Base-by-base conservation (phyloP, 2,888 invertebrate genomes). In the Actias luna region DNA sequence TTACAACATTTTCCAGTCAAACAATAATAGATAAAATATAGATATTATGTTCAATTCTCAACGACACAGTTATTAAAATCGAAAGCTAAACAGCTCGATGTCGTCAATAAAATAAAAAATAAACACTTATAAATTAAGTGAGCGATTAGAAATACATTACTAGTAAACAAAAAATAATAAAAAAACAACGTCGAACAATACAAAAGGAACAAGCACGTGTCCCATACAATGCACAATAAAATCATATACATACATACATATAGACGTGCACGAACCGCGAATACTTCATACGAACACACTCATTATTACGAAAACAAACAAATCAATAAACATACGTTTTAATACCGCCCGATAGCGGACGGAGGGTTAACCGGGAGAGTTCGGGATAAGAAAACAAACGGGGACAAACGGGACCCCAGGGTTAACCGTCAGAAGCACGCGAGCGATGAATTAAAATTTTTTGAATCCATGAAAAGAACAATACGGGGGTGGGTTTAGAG, bases 261-360 rank as follows among this genome's bases (percentile, higher is more conserved):
- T 55, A 29, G 27, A 58, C 31, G n/a, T n/a, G n/a, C 35, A 27
- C 50, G 36, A 63, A 50, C 59, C 52, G 55, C 50, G 25, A 59
- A 63, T 36, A 60, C 39, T 58, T 27, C 58, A 62, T 22, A 63
- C 63, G 60, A 64, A 62, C 59, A 62, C 59, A 62, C 63, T 46
- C 65, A 55, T 60, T 64, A 63, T 63, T 62, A 60, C 60, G 59
- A 62, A 46, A 60, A 65, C 62, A 63, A 67, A 67, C 67, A 65
- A 68, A 68, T 65, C 66, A 62, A 68, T 68, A 64, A 67, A 60
- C 65, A 65, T 67, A 67, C 60, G 65, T 22, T 61, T 50, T 35
- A 16, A 22, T 59, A 22, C 59, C 46, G 22, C 33, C 33, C 33
- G 7, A 46, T 46, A 18, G 59, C 35, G 2, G 27, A 27, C 55